Percentiles rank a stretch among this genome's conserved stretches.
phyloP scores from a whole-genome alignment of 1,140 invertebrate genomes.

The Charaxes varanes region DNA sequence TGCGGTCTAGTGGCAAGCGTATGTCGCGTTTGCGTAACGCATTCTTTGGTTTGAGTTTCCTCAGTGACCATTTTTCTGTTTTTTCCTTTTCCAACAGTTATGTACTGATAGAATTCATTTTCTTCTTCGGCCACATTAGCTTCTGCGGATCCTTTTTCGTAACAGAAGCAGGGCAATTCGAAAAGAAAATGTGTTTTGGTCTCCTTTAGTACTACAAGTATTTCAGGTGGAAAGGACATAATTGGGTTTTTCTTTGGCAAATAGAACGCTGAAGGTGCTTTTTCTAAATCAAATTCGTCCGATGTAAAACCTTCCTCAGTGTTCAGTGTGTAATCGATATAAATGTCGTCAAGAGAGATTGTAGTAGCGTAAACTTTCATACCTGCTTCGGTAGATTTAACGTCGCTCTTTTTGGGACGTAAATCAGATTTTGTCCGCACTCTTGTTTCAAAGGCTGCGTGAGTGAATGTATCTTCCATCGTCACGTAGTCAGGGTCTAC shows the following conservation, averaged over 20 bases:
- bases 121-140: conserved; percentile 73
- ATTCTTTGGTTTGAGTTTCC: conserved; percentile 79
- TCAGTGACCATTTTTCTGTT: conserved; percentile 76
- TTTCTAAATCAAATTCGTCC: conserved; percentile 39
- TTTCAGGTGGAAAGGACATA: conserved; percentile 63
- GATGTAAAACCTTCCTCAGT: conserved; percentile 42
- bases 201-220: conserved; percentile 78
- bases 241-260: conserved; percentile 51
- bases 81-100: conserved; percentile 77
- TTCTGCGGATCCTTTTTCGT: conserved; percentile 74
- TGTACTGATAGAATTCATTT: conserved; percentile 79
- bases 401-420: conserved; percentile 31
- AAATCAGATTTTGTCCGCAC: conserved; percentile 31
- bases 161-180: conserved; percentile 78
- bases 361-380: conserved; percentile 61
- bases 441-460: conserved; percentile 52
- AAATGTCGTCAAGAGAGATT: conserved; percentile 64
- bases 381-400: conserved; percentile 27
- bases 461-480: conserved; percentile 41
- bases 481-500: conserved; percentile 36
- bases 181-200: conserved; percentile 79
- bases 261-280: conserved; percentile 70
- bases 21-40: conserved; percentile 76
- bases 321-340: conserved; percentile 64
- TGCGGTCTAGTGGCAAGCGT: conserved; percentile 74